Base-by-base conservation (phyloP, 2,888 invertebrate species). In the Drosophila falleni region DNA sequence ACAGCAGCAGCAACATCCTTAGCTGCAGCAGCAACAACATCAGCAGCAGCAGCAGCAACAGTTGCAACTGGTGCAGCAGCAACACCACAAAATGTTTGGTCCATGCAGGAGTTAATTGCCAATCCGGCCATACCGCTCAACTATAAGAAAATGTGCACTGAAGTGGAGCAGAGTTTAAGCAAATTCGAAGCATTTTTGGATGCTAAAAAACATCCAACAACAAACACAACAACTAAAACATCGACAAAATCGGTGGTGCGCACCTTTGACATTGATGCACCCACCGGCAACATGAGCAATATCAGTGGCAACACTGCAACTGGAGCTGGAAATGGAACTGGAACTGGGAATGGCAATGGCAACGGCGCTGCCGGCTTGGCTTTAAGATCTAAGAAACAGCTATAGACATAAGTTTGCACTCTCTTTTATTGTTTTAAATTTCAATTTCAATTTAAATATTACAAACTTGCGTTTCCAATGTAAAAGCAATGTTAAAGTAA, bases 241-340 rank as follows among this genome's bases (percentile, higher is more conserved):
- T 53, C 51, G 70, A 2, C 26, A 11, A 46, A 6, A 37, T 8
- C 58, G 3, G 68, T 67, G 26, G 91, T 91, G 49, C 87, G 88
- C 47, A 92, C 94, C 2, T 94, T 93, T 87, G 93, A 94, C 80
- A 94, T 95, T 74, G 95, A 95, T 90, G 93, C 93, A 76, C 95
- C 94, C 46, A 87, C 81, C 23, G 42, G 15, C 3, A 23, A 23
- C 4, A 4, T 23, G 1, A 41, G 9, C 47, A 29, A 9, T 49
- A 42, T 33, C n/a, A 54, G 16, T 10, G 19, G n/a, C 19, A 46
- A 13, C 23, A 23, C 23, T 23, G 23, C 4, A 4, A 23, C 23
- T 23, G 59, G 50, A 29, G 8, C 29, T 23, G 63, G 54, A 44
- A 35, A 5, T 33, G 37, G 41, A 5, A 50, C 13, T 13, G 33